These are phyloP conservation scores for Pedetes capensis DNA, from an alignment of 2,113 vertebrate species.

Conservation along the genomic window DNA sequence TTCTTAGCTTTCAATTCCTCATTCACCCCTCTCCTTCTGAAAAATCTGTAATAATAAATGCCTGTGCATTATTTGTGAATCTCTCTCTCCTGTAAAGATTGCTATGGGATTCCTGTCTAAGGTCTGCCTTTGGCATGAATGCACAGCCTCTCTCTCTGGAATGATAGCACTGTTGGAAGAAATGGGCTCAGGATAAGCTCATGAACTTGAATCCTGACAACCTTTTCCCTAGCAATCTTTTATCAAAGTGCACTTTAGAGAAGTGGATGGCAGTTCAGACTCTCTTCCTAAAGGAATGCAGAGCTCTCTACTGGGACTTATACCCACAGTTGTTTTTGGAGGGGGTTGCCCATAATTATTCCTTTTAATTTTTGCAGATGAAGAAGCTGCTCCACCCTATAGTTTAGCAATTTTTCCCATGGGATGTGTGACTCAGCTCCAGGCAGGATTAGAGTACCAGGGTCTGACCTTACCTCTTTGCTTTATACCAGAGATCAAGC, in stretches of 20 bases:
- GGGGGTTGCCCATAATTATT: background rate
- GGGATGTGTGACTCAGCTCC: background rate
- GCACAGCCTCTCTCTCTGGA: background rate
- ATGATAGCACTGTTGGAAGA: background rate
- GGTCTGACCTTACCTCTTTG: conserved; percentile 4
- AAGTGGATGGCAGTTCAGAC: background rate
- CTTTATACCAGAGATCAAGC: background rate
- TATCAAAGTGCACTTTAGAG: background rate
- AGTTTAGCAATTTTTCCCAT: conserved; percentile 3
- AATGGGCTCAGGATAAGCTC: background rate
- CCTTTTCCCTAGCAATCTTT: background rate
- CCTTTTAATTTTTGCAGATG: conserved; percentile 28
- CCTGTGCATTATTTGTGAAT: background rate
- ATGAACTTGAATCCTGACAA: background rate
- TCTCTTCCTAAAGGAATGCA: background rate
- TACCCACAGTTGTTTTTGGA: conserved; percentile 6
- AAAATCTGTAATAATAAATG: background rate
- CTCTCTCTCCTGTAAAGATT: background rate
- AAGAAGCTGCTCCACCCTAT: background rate
- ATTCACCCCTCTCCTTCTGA: background rate
- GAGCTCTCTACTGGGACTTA: background rate
- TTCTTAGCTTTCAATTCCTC: conserved; percentile 1
- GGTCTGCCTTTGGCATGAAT: background rate
- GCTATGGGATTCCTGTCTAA: background rate
- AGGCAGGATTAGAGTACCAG: background rate